Evolutionary conservation across 2,113 vertebrate species (phyloP), one percentile per base, ranked within the genome.

Genomic region (Tachycineta bicolor): DNA sequence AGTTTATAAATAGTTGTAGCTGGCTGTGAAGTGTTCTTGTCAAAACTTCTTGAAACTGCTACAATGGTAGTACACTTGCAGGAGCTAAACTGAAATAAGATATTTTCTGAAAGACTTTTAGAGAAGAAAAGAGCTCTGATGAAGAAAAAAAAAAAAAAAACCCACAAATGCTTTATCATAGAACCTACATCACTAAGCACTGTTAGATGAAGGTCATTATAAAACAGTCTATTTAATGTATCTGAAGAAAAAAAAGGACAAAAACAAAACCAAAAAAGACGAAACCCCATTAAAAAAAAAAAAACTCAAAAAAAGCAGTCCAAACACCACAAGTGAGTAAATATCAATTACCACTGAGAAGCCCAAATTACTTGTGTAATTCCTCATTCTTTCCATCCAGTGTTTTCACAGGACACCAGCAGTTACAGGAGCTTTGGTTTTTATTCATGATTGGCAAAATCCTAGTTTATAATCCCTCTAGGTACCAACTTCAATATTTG

Each of bases 1-100:
- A 97, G 95, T 90, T 98, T 97, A 97, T 96, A 97, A 97, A 97
- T 96, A 87, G 93, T 96, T 95, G 95, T 93, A 84, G 81, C 58
- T 90, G 68, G 39, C 89, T 96, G 77, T 83, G 87, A 96, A 97
- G 60, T 70, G 44, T 70, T 93, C 58, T 81, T 2, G 15, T 53
- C 16, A 91, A 92, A 87, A 89, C 74, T 65, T 83, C 70, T 91
- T 85, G 26, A 28, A 95, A 91, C 60, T 52, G 16, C 62, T 77
- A 34, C 63, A 78, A 20, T 24, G 5, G 28, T 26, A 33, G 50
- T 20, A 84, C 9, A 21, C 24, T 71, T 67, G 15, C 26, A 87
- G 58, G 19, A 89, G 49, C 39, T 37, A 76, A 90, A 82, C 3
- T 83, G 43, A 93, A 95, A 89, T 15, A 64, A 74, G 37, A 3